Evolutionary conservation across 1,140 invertebrate genomes (phyloP).

Genomic region (Drosophila kohkoa): DNA sequence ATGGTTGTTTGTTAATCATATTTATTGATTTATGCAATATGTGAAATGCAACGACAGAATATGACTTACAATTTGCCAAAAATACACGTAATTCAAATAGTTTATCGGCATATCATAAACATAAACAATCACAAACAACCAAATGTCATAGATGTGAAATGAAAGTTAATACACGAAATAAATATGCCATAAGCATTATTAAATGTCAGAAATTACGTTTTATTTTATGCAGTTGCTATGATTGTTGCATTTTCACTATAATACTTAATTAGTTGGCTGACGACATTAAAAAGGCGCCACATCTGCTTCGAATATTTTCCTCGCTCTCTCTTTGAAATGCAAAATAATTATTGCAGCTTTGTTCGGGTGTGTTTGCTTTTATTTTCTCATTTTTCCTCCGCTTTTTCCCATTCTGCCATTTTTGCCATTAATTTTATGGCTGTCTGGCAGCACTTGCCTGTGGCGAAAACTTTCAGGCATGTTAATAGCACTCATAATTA

Average conservation of each 20-base stretch:
- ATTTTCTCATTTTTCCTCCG: slow-evolving; percentile 48
- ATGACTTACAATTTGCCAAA: slow-evolving; percentile 54
- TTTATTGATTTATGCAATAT: slow-evolving; percentile 50
- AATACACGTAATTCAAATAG: neutral
- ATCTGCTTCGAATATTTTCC: neutral
- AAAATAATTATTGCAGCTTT: slow-evolving; percentile 65
- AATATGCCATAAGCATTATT: slow-evolving; percentile 9
- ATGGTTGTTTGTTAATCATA: slow-evolving; percentile 47
- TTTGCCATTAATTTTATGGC: slow-evolving; percentile 51
- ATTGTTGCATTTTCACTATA: slow-evolving; percentile 41
- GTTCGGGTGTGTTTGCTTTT: slow-evolving; percentile 35
- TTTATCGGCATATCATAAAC: neutral
- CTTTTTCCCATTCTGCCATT: slow-evolving; percentile 18
- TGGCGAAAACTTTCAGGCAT: slow-evolving; percentile 71
- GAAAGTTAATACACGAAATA: neutral
- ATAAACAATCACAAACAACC: slow-evolving; percentile 1
- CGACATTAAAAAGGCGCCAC: slow-evolving; percentile 41
- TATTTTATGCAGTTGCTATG: slow-evolving; percentile 1
- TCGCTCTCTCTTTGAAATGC: slow-evolving; percentile 56
- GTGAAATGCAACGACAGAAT: slow-evolving; percentile 38
- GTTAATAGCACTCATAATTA: slow-evolving; percentile 81
- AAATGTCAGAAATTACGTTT: neutral
- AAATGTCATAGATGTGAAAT: neutral
- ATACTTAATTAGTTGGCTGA: slow-evolving; percentile 57
- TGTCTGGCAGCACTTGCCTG: slow-evolving; percentile 56